Evolutionary conservation across 2,888 invertebrate species (phyloP).

Genomic region (Incurvaria masculella): DNA sequence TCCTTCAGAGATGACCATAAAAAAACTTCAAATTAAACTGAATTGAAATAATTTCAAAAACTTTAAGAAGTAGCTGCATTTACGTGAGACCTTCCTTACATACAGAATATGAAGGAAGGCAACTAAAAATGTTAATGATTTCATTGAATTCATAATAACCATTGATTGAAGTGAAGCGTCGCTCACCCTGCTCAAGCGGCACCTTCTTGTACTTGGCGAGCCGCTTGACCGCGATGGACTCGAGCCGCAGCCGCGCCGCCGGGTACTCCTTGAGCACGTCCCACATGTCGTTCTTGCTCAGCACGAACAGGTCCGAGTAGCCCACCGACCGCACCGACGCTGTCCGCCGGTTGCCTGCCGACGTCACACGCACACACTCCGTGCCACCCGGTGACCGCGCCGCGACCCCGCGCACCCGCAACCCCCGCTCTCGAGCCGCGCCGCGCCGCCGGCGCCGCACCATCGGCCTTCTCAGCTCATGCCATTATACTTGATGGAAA

Average conservation of each 20-base stretch:
- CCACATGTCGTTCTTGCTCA: slow-evolving; percentile 99
- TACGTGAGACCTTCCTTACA: no score
- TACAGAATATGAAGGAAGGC: no score
- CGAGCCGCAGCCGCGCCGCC: slow-evolving; percentile 88
- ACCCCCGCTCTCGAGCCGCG: slow-evolving; percentile 25
- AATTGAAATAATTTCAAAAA: no score
- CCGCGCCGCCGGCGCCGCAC: slow-evolving; percentile 16
- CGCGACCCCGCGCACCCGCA: slow-evolving; percentile 21
- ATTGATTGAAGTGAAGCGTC: slow-evolving; percentile 8
- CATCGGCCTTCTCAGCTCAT: no score
- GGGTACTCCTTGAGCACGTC: slow-evolving; percentile 97
- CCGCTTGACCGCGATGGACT: slow-evolving; percentile 96
- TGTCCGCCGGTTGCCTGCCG: slow-evolving; percentile 93
- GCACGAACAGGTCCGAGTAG: slow-evolving; percentile 97
- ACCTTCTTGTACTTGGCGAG: slow-evolving; percentile 97
- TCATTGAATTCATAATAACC: no score
- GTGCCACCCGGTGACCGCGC: slow-evolving; percentile 40
- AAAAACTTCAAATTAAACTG: no score
- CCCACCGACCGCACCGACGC: slow-evolving; percentile 98
- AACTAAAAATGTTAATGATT: no score
- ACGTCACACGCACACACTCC: slow-evolving; percentile 58
- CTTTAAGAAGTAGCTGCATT: no score
- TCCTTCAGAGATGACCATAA: no score
- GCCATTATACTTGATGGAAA: no score
- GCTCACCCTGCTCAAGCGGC: slow-evolving; percentile 84